A percentile compares a stretch with the other conserved stretches of the same genome.
Conservation (phyloP, 2,797 vertebrate genomes). For the Coccyzus lansbergi region DNA sequence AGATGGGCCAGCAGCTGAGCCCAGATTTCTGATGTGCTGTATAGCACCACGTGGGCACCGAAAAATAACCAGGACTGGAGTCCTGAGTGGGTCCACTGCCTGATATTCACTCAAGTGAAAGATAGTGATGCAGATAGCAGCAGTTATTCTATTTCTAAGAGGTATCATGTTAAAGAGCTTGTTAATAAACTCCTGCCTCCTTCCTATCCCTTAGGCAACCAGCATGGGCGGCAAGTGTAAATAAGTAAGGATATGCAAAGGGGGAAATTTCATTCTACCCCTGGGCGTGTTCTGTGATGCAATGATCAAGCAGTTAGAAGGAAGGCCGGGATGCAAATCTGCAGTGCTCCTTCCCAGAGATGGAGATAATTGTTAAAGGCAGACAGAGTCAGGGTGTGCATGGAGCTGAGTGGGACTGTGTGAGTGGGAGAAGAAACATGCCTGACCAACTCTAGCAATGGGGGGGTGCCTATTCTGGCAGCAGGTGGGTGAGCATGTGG, state of each 20-base stretch:
- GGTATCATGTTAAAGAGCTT: constrained; percentile 4
- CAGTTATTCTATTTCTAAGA: background rate
- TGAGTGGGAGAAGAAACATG: constrained; percentile 35
- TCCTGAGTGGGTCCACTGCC: background rate
- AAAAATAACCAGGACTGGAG: background rate
- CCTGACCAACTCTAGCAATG: constrained; percentile 7
- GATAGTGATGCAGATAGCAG: background rate
- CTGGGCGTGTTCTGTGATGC: background rate
- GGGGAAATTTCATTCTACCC: background rate
- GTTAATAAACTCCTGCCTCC: constrained; percentile 10
- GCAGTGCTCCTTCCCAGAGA: background rate
- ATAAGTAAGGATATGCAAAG: constrained; percentile 19
- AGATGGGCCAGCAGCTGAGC: background rate
- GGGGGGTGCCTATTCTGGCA: constrained; percentile 29
- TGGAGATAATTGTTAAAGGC: constrained; percentile 31
- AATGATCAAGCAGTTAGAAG: background rate
- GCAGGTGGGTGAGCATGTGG: background rate
- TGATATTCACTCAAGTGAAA: background rate
- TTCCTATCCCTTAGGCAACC: constrained; percentile 35
- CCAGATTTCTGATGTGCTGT: background rate
- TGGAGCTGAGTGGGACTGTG: background rate
- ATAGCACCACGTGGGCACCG: background rate
- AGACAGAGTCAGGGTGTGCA: background rate
- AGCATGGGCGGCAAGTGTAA: constrained; percentile 20
- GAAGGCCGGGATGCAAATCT: constrained; percentile 7